Evolutionary conservation across 1,140 invertebrate genomes (phyloP).

Genomic region (Delia radicum): DNA sequence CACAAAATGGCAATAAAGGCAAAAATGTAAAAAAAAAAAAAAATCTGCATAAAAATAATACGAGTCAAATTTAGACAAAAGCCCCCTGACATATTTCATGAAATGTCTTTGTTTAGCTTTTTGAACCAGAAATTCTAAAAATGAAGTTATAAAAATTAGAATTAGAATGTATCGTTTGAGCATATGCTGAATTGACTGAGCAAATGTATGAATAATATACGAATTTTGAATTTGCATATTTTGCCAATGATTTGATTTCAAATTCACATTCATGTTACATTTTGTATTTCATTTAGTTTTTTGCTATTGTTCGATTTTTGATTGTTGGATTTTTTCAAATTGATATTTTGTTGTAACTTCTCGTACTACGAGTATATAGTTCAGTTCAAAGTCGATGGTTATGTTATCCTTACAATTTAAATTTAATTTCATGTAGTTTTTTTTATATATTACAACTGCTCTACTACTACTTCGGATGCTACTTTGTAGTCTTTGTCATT

Average conservation of each 20-base stretch:
- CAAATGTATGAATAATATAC: neutral
- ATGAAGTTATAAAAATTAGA: neutral
- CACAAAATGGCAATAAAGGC: constrained; percentile 18
- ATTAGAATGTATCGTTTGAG: neutral
- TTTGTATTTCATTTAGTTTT: neutral
- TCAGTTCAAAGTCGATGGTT: neutral
- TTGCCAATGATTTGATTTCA: neutral
- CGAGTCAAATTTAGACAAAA: constrained; percentile 1
- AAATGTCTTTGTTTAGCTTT: no score
- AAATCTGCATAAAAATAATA: constrained; percentile 10
- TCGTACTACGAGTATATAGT: neutral
- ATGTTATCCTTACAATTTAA: neutral
- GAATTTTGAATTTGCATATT: constrained; percentile 12
- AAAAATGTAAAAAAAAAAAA: neutral
- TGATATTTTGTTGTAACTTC: neutral
- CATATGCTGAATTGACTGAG: neutral
- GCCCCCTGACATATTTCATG: neutral
- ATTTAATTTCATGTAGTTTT: neutral
- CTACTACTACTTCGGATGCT: neutral
- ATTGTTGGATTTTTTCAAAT: neutral
- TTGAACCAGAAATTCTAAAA: no score
- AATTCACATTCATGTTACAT: neutral
- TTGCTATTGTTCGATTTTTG: neutral
- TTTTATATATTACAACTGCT: neutral
- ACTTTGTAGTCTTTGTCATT: neutral